Percentiles rank a stretch among this genome's conserved stretches.
Evolutionary conservation across 2,888 invertebrate species (phyloP).

Genomic region (Agrotis ipsilon): DNA sequence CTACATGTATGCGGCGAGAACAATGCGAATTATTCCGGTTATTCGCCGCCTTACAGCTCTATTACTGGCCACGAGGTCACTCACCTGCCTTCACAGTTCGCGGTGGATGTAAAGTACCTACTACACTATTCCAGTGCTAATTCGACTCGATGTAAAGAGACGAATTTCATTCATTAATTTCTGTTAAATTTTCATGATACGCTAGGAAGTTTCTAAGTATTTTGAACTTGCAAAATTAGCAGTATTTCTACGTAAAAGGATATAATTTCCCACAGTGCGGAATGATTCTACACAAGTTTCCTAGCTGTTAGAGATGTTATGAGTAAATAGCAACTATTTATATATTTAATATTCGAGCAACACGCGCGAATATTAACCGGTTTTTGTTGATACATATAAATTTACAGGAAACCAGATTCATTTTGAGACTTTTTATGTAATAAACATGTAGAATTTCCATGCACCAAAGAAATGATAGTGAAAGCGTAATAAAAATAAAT

Average conservation of each 20-base stretch:
- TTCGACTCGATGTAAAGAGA: constrained; percentile 2
- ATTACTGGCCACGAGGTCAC: constrained; percentile 45
- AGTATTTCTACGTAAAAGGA: background rate
- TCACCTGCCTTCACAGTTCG: constrained; percentile 30
- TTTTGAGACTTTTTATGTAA: constrained; percentile 1
- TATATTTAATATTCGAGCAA: constrained; percentile 17
- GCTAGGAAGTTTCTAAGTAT: background rate
- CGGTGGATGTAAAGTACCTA: constrained; percentile 24
- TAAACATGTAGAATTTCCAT: background rate
- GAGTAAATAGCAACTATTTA: background rate
- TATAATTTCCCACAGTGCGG: background rate
- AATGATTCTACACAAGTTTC: constrained; percentile 1
- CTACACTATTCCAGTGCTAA: constrained; percentile 7
- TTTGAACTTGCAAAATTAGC: background rate
- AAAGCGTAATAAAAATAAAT: constrained; percentile 44
- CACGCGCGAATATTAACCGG: background rate
- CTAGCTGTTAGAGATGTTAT: background rate
- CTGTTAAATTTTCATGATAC: too few species aligned
- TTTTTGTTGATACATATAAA: background rate
- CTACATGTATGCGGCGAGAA: constrained; percentile 47
- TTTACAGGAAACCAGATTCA: constrained; percentile 14
- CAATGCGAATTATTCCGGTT: constrained; percentile 57
- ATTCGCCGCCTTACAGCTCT: constrained; percentile 48
- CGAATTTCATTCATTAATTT: background rate
- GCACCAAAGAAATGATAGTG: constrained; percentile 17